Evolutionary conservation across 92 coral and sea anemone species (phyloP).

Genomic region (Desmophyllum pertusum): DNA sequence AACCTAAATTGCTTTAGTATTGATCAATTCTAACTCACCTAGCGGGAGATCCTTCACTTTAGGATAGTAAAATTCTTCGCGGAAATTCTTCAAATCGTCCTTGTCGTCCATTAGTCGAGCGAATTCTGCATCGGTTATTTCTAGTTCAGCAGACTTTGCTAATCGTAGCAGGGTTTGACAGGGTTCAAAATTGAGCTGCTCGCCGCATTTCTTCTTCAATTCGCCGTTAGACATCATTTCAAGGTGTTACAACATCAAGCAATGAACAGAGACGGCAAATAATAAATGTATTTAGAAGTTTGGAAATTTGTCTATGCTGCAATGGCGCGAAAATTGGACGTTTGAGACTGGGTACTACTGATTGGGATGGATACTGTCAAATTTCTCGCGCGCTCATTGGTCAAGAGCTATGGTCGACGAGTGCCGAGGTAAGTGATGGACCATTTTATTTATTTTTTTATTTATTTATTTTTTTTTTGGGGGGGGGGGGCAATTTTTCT

Average conservation of each 20-base stretch:
- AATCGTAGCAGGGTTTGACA: slow-evolving; percentile 51
- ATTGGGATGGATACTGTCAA: too few species aligned
- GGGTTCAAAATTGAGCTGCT: slow-evolving; percentile 61
- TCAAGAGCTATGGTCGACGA: too few species aligned
- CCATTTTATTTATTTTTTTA: too few species aligned
- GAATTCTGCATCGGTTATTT: slow-evolving; percentile 67
- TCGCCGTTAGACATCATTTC: slow-evolving; percentile 7
- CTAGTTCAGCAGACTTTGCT: slow-evolving; percentile 39
- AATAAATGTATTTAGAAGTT: neutral
- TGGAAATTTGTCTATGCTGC: too few species aligned
- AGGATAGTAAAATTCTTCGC: slow-evolving; percentile 80
- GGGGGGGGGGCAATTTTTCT: too few species aligned
- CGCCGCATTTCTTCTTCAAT: neutral
- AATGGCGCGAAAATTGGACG: neutral
- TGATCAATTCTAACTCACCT: slow-evolving; percentile 57
- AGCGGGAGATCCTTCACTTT: slow-evolving; percentile 71
- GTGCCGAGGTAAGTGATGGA: too few species aligned
- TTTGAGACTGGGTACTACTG: neutral
- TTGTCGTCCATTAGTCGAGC: slow-evolving; percentile 75
- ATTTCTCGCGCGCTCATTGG: too few species aligned
- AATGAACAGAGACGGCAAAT: neutral
- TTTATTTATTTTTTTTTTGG: too few species aligned
- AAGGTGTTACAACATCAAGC: neutral
- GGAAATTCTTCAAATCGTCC: slow-evolving; percentile 70
- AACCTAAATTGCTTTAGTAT: too few species aligned